These are phyloP conservation scores for Porites cylindrica DNA, from an alignment of 92 coral and sea anemone genomes.

Conservation along the genomic window DNA sequence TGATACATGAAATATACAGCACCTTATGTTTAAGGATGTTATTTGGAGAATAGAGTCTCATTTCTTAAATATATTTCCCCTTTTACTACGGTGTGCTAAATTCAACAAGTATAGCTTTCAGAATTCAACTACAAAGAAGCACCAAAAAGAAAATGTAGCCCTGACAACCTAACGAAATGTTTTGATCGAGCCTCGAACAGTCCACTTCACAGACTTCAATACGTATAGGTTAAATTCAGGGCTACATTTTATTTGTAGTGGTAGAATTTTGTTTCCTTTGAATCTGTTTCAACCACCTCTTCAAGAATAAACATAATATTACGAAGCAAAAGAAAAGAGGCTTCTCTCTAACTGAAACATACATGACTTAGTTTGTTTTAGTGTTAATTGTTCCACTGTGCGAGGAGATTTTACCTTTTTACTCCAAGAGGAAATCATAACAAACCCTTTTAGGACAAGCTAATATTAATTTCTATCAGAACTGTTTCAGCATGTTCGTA, in stretches of 20 bases:
- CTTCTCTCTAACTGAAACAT: background rate
- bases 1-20: background rate
- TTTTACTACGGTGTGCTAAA: background rate
- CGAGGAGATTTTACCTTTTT: no score
- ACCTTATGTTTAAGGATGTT: background rate
- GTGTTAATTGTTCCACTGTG: background rate
- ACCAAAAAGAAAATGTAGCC: background rate
- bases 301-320: background rate
- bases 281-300: background rate
- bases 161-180: background rate
- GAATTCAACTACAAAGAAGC: background rate
- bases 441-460: no score
- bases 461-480: no score
- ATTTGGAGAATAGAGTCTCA: background rate
- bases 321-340: no score
- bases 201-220: no score
- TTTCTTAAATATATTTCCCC: background rate
- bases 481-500: no score
- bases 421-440: no score
- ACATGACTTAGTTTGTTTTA: background rate
- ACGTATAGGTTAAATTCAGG: no score
- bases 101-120: background rate
- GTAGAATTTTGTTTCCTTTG: background rate
- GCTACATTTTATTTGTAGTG: no score
- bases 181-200: no score